phyloP scores from a whole-genome alignment of 2,797 vertebrate genomes.

The Takifugu ocellatus region DNA sequence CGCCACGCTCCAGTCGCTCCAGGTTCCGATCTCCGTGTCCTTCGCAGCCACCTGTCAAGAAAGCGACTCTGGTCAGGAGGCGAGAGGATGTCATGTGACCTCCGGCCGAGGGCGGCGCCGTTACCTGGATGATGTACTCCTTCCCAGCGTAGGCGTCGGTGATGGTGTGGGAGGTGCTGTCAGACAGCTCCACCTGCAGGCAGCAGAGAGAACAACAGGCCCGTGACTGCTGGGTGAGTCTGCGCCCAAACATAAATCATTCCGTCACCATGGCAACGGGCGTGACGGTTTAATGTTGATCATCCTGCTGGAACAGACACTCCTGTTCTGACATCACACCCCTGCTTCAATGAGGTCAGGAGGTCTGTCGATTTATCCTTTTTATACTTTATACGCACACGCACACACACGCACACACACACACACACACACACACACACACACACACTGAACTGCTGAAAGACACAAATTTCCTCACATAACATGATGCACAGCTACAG shows the following conservation, averaged over 20 bases:
- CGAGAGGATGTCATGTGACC: no score
- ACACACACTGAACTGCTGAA: conserved; percentile 46
- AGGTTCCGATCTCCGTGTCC: conserved; percentile 95
- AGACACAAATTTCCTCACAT: conserved; percentile 33
- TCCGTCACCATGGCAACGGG: no score
- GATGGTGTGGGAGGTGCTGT: conserved; percentile 91
- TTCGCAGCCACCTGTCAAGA: conserved; percentile 86
- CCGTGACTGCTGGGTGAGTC: no score
- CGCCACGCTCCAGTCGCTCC: conserved; percentile 97
- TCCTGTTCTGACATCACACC: no score
- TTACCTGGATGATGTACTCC: conserved; percentile 95
- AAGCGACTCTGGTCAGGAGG: no score
- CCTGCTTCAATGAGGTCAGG: no score
- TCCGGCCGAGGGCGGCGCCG: neutral
- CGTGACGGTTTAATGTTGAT: no score
- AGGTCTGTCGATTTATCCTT: neutral
- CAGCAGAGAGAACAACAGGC: conserved; percentile 11
- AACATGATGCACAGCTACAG: conserved; percentile 37
- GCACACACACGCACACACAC: conserved; percentile 28
- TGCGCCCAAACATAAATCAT: no score
- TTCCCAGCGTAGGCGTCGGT: conserved; percentile 93
- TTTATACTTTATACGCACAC: conserved; percentile 19
- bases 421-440: conserved; percentile 17
- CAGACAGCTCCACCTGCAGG: conserved; percentile 89
- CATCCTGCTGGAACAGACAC: no score